Evolutionary conservation across 2,888 invertebrate genomes (phyloP), one percentile per base, ranked within the genome.

Genomic region (Ischnura elegans): DNA sequence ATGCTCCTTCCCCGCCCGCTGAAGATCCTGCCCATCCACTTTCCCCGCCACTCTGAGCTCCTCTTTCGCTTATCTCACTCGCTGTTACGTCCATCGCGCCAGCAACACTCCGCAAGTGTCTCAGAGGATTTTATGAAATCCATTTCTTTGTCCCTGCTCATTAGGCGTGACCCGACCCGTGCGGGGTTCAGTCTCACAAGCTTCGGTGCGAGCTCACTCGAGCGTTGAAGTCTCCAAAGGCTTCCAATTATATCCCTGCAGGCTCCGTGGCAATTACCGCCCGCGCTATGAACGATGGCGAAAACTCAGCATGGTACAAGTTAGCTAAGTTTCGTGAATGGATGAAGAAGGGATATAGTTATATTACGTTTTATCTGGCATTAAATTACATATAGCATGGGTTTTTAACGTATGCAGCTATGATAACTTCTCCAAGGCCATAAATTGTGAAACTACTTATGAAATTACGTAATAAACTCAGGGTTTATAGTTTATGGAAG

Each of bases 61-160:
- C 25, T 61, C 61, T 25, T 21, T 61, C 61, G 61, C 61, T 61
- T 61, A 61, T 25, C 25, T 61, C 61, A 25, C 25, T 25, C 61
- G n/a, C 25, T 2, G n/a, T 61, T 61, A 61, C 61, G 61, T 25
- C 8, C 25, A 25, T 21, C 19, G n/a, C 25, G 21, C 21, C 61
- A 25, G 0, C 61, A 47, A 21, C 61, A 61, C 61, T 25, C 25
- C 19, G 3, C 19, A 61, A 61, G 61, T 61, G 61, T 61, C 61
- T 8, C 16, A 3, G 19, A 25, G n/a, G 61, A n/a, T 61, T 61
- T 61, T 61, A 61, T 61, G 61, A 61, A 61, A 61, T 61, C 25
- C n/a, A 61, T 61, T 61, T 61, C 61, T 61, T 61, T 61, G 61
- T 61, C 61, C 25, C 61, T 61, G 61, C 61, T 61, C 61, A 61